A percentile compares a stretch with the other conserved stretches of the same genome.
Evolutionary conservation across 2,888 invertebrate genomes (phyloP).

Genomic region (Pinctada fucata): DNA sequence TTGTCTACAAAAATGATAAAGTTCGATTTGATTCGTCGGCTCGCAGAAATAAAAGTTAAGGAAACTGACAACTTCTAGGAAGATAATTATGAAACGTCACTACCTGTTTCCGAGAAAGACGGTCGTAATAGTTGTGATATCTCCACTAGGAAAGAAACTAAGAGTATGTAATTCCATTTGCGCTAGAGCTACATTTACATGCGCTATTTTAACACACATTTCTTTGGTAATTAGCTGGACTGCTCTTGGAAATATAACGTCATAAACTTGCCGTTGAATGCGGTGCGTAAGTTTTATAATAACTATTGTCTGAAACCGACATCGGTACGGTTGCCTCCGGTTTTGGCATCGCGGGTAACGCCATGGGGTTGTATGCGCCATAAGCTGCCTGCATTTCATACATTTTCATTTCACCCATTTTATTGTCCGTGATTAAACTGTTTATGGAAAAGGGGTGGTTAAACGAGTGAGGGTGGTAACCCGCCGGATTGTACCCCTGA

Average conservation of each 20-base stretch:
- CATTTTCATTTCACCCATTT: constrained; percentile 88
- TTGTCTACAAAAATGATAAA: too few relatives aligned
- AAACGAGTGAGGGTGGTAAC: constrained; percentile 74
- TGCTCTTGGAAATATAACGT: constrained; percentile 27
- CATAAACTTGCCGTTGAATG: constrained; percentile 69
- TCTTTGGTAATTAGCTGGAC: constrained; percentile 44
- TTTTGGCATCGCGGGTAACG: constrained; percentile 48
- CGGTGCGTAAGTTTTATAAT: constrained; percentile 69
- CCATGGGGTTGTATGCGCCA: constrained; percentile 62
- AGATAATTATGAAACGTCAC: too few relatives aligned
- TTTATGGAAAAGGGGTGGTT: constrained; percentile 97
- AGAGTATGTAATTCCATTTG: too few relatives aligned
- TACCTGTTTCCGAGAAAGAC: too few relatives aligned
- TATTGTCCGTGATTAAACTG: constrained; percentile 88
- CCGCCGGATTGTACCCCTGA: constrained; percentile 59
- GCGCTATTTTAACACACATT: too few relatives aligned
- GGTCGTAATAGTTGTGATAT: too few relatives aligned
- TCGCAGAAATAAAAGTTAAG: too few relatives aligned
- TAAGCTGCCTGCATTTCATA: constrained; percentile 80
- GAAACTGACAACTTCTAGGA: too few relatives aligned
- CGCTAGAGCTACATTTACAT: too few relatives aligned
- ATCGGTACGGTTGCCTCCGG: constrained; percentile 41
- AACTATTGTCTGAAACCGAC: constrained; percentile 57
- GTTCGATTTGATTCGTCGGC: too few relatives aligned
- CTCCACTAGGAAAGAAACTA: too few relatives aligned